Evolutionary conservation across 2,888 invertebrate species (phyloP).

Genomic region (Mimas tiliae): DNA sequence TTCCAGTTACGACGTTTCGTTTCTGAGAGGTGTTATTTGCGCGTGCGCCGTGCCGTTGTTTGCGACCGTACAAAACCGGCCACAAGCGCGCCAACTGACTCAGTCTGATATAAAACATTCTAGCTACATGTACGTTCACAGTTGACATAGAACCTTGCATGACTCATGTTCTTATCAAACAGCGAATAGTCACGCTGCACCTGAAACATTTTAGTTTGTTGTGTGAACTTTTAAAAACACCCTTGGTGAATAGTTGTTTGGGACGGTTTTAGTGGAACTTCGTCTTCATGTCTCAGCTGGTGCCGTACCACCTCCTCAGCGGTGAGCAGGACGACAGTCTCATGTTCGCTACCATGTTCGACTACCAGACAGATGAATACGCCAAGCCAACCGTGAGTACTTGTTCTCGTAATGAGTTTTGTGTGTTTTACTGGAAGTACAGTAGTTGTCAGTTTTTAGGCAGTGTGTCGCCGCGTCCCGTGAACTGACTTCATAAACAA

Average conservation of each 20-base stretch:
- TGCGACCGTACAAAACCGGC: conserved; percentile 78
- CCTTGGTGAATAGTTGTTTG: conserved; percentile 64
- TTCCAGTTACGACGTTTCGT: conserved; percentile 59
- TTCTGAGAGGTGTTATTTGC: conserved; percentile 51
- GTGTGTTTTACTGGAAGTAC: background rate
- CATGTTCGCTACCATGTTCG: conserved; percentile 84
- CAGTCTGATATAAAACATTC: conserved; percentile 82
- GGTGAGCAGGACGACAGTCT: conserved; percentile 83
- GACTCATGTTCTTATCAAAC: conserved; percentile 79
- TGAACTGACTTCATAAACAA: conserved; percentile 59
- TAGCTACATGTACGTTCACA: conserved; percentile 73
- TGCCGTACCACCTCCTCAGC: conserved; percentile 81
- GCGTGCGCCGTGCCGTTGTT: conserved; percentile 73
- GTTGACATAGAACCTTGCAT: conserved; percentile 61
- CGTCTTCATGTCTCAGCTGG: conserved; percentile 87
- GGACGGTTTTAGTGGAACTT: conserved; percentile 65
- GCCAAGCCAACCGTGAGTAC: conserved; percentile 75
- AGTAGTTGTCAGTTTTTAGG: background rate
- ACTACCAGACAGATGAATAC: conserved; percentile 79
- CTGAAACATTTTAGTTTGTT: conserved; percentile 44
- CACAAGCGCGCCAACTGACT: conserved; percentile 72
- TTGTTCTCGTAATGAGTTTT: background rate
- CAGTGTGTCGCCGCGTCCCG: conserved; percentile 35
- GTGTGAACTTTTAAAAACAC: conserved; percentile 56
- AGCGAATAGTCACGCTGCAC: conserved; percentile 62